These are phyloP conservation scores for Drosophila mimica DNA, from an alignment of 2,888 invertebrate species.

Conservation along the genomic window DNA sequence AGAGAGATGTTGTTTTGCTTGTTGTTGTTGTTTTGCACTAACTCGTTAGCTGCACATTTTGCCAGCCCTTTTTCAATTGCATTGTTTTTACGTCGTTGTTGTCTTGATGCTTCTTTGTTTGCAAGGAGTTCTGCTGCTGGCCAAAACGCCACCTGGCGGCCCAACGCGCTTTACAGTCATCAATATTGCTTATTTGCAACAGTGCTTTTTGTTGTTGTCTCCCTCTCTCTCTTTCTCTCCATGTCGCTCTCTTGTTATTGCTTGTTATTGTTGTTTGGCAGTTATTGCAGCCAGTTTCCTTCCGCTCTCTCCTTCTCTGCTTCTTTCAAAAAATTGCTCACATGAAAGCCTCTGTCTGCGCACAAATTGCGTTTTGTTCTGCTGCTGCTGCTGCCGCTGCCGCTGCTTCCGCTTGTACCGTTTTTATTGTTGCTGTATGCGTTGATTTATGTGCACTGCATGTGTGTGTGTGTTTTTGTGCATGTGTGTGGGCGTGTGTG, in stretches of 20 bases:
- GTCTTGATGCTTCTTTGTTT: slow-evolving; percentile 30
- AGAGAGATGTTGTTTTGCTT: slow-evolving; percentile 27
- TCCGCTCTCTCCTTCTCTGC: slow-evolving; percentile 5
- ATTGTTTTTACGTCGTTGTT: slow-evolving; percentile 48
- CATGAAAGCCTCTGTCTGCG: slow-evolving; percentile 37
- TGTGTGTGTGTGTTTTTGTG: slow-evolving; percentile 26
- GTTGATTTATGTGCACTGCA: slow-evolving; percentile 70
- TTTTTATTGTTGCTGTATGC: slow-evolving; percentile 65
- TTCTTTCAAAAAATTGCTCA: slow-evolving; percentile 8
- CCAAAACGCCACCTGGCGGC: slow-evolving; percentile 55
- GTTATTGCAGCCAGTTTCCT: slow-evolving; percentile 53
- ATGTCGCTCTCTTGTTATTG: neutral
- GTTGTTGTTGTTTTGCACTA: slow-evolving; percentile 21
- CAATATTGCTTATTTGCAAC: slow-evolving; percentile 80
- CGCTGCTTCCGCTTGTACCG: slow-evolving; percentile 46
- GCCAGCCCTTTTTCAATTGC: slow-evolving; percentile 44
- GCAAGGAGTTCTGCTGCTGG: neutral
- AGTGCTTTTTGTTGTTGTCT: slow-evolving; percentile 37
- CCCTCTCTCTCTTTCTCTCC: neutral
- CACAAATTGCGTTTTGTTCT: slow-evolving; percentile 76
- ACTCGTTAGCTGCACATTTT: slow-evolving; percentile 71
- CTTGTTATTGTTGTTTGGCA: slow-evolving; percentile 49
- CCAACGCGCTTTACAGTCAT: slow-evolving; percentile 64
- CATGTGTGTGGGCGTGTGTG: slow-evolving; percentile 3
- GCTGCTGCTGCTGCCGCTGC: slow-evolving; percentile 38